Evolutionary conservation across 1,140 invertebrate genomes (phyloP), one percentile per base, ranked within the genome.

Genomic region (Nautilus pompilius): DNA sequence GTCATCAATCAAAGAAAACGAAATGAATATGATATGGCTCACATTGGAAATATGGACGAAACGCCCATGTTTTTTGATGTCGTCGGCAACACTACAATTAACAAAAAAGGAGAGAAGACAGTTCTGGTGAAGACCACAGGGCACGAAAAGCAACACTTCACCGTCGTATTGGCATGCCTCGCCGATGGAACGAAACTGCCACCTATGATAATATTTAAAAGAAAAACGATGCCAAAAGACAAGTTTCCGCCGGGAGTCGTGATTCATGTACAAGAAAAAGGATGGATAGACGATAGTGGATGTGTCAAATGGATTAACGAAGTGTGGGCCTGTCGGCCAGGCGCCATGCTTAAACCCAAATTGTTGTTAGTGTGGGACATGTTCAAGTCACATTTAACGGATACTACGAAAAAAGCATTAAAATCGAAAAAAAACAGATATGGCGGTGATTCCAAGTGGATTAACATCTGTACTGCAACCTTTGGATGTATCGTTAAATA

Each of bases 21-120:
- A 13, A 15, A 60, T 45, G 30, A 41, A 3, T 64, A 49, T 28
- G 55, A 51, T 32, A 34, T 66, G 5, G 58, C n/a, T 8, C 17
- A 32, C 5, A 73, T 66, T 24, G 58, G 53, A 26, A 73, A 73
- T 49, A 74, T 71, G 68, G 71, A 74, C 34, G 66, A 74, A 54
- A 64, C 53, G 10, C 66, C 66, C 6, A 49, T 72, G 57, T 60
- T 60, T 22, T 67, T 65, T 48, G 62, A 73, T 28, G 61, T 68
- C 17, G 65, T 62, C 15, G 26, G 41, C 1, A 70, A 62, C 28
- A 15, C 17, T n/a, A 73, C 68, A 17, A 56, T 73, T 26, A 55
- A 68, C 34, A 13, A 53, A 20, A 67, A 57, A 29, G 71, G 69
- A 13, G 5, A 28, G 2, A 69, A 63, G 53, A 36, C 55, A 13